Evolutionary conservation across 2,888 invertebrate species (phyloP).

Genomic region (Sminthurinus aureus): DNA sequence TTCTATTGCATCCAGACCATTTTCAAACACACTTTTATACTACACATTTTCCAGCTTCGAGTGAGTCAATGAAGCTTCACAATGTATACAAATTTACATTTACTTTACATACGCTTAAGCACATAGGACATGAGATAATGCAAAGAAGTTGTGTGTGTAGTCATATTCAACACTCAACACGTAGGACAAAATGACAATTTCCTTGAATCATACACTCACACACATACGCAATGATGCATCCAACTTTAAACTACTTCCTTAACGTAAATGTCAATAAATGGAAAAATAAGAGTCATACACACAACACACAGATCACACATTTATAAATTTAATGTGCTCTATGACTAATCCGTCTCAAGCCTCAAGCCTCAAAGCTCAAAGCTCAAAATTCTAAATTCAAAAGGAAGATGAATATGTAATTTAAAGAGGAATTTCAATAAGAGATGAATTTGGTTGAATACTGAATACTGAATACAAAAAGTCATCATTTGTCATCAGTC

Average conservation of each 20-base stretch:
- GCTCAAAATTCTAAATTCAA: no score
- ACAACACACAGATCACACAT: no score
- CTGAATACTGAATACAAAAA: no score
- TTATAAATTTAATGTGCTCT: background rate
- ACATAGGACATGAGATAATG: no score
- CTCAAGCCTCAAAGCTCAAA: background rate
- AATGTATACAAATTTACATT: background rate
- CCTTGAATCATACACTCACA: constrained; percentile 18
- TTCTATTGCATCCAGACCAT: background rate
- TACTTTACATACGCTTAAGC: background rate
- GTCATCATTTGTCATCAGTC: no score
- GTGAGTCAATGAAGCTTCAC: constrained; percentile 4
- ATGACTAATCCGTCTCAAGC: background rate
- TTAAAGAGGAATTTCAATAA: no score
- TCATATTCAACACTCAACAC: background rate
- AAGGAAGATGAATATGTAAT: no score
- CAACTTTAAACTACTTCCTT: background rate
- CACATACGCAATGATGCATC: constrained; percentile 23
- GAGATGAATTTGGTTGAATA: no score
- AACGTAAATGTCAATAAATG: background rate
- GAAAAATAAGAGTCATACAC: background rate
- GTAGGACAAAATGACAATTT: constrained; percentile 17
- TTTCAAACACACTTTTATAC: background rate
- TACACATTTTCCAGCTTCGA: background rate
- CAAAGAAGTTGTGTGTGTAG: background rate